Base-by-base conservation (phyloP, 2,113 vertebrate species). In the Cheilinus undulatus region DNA sequence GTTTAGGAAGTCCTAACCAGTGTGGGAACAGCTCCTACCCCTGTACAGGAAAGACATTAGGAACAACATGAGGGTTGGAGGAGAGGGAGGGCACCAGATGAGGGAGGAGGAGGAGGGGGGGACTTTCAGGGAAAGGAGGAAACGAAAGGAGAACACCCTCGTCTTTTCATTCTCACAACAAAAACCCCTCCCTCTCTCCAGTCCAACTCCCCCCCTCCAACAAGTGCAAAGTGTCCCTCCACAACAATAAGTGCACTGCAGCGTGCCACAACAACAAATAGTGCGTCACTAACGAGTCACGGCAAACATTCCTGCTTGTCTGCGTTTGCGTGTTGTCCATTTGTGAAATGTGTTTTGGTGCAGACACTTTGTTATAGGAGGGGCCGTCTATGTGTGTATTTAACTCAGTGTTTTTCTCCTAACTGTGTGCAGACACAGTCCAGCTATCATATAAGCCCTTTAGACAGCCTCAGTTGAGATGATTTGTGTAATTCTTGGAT, bases 111-210 rank as follows among this genome's bases (percentile, higher is more conserved):
- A 4, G 26, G 28, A 14, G 36, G 53, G 80, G 72, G 60, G 73
- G 11, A 10, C 71, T 88, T 91, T 91, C 89, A 92, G 84, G 90
- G 84, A 88, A 85, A 83, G 59, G 69, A 89, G 89, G 89, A 94
- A 92, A 91, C 76, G 62, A 85, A 83, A 79, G 45, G 86, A 92
- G 86, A 91, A 92, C 92, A 91, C 89, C 86, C 89, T 90, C 75
- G 45, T 82, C 69, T 78, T 82, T 78, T 86, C 56, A 73, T 82
- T 82, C 86, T 77, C 69, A 57, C 75, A 86, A 78, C 76, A 82
- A 50, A 45, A 69, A 56, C 57, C 65, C 73, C 81, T 73, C 79
- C 79, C 65, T 54, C 56, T 24, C 40, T 42, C 59, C 46, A 68
- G 34, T 59, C 12, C 69, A 52, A 23, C 53, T 17, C 57, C 17